Base-by-base conservation (phyloP, 2,888 invertebrate species). In the Himalopsyche tibetana region DNA sequence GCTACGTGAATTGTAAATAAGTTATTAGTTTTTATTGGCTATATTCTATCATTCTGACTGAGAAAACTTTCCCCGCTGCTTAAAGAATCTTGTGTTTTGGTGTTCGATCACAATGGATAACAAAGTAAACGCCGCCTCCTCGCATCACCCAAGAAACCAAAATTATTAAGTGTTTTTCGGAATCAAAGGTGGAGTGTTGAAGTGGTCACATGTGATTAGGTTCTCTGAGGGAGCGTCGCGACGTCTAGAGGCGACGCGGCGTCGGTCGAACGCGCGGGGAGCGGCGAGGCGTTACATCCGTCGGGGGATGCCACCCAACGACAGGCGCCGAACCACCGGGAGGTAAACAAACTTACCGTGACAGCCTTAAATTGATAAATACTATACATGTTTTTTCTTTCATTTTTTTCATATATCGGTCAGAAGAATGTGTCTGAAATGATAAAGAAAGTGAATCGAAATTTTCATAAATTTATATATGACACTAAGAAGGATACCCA, bases 251-350 rank as follows among this genome's bases (percentile, higher is more conserved):
- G 88, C 87, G 63, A 91, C 93, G 12, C 90, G 93, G 17, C 93
- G 93, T 92, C 93, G 93, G 88, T 93, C 93, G 15, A 90, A 82
- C 55, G 88, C 88, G 6, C 55, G 93, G 8, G 93, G 93, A 2
- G 92, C 87, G 28, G 88, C 93, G 4, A 45, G 89, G 19, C 90
- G 94, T 87, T 93, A 94, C 45, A 91, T 94, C 36, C 91, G 94
- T 87, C 92, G 94, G 89, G 88, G 88, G 12, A 91, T 92, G 87
- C 95, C 94, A 38, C 92, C 94, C 85, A 93, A 94, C 87, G 94
- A 92, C 83, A 91, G 95, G 83, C 92, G 95, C 90, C 92, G 95
- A 89, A 95, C 95, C 82, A 95, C 95, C 89, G 95, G 95, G 92
- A 95, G 95, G 95, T 95, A 94, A 89, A 85, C 63, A 63, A 63